Percentiles rank a stretch among this genome's conserved stretches.
Conservation (phyloP, 2,888 invertebrate species). For the Lingula anatina region DNA sequence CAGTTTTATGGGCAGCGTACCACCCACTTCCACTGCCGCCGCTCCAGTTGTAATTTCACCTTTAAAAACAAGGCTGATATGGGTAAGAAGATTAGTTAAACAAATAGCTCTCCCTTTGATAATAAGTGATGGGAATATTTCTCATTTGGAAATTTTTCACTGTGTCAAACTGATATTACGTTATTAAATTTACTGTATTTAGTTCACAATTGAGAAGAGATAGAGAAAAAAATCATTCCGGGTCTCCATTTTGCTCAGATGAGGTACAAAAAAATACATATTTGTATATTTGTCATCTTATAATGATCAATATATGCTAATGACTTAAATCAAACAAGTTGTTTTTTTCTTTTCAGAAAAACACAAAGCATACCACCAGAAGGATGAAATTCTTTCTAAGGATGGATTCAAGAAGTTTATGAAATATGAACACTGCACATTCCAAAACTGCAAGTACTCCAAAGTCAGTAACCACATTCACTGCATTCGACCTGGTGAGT, state of each 20-base stretch:
- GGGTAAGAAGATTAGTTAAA: constrained; percentile 73
- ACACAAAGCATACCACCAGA: constrained; percentile 96
- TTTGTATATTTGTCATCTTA: too few species aligned
- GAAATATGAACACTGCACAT: constrained; percentile 92
- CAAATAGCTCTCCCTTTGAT: too few species aligned
- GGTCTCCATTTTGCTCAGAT: too few species aligned
- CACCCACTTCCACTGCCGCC: constrained; percentile 94
- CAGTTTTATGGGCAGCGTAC: constrained; percentile 90
- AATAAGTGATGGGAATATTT: too few species aligned
- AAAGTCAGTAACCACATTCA: constrained; percentile 96
- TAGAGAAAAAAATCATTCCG: too few species aligned
- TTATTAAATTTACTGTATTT: not conserved
- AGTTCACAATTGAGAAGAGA: too few species aligned
- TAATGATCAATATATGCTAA: too few species aligned
- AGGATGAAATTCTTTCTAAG: constrained; percentile 88
- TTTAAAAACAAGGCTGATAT: constrained; percentile 99
- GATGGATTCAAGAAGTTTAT: constrained; percentile 99
- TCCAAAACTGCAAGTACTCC: constrained; percentile 87
- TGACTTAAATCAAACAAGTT: too few species aligned
- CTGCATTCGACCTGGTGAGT: constrained; percentile 70
- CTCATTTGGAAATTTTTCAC: too few species aligned
- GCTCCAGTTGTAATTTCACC: constrained; percentile 85
- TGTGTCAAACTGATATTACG: not conserved
- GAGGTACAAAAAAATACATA: too few species aligned
- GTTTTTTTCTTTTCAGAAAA: constrained; percentile 81